Base-by-base conservation (phyloP, 2,888 invertebrate genomes). In the Diarsia brunnea region DNA sequence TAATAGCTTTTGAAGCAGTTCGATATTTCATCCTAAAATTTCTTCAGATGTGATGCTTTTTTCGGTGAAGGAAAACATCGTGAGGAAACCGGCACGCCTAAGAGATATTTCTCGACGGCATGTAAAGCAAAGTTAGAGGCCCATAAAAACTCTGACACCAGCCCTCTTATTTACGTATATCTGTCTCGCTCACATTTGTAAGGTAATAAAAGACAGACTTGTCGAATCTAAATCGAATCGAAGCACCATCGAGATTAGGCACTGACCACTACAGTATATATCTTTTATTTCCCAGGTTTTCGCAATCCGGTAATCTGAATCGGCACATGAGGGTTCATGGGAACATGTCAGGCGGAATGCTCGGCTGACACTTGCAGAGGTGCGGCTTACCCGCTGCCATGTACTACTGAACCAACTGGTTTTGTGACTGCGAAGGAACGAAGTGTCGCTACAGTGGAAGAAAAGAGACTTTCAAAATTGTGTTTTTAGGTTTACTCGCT, bases 281-380 rank as follows among this genome's bases (percentile, higher is more conserved):
- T 63, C 14, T 63, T 63, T 43, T n/a, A 21, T 81, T 72, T 76
- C 55, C 1, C 93, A 97, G 97, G 92, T 99, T 99, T 95, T 99
- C 99, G 11, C 99, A 99, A 93, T 99, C 99, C 61, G 99, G 99
- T 77, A 99, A 99, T 95, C 97, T 99, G 81, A 99, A 99, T 96
- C 97, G 99, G 90, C 99, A 99, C 95, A 99, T 99, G 99, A 97
- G 99, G 88, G 99, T 99, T 7, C 99, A 99, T 92, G 98, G 98
- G 53, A 97, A 97, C 88, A 97, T 97, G 92, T 95, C 96, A 7
- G 93, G 94, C 72, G 96, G 96, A 61, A 94, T 97, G 91, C 95
- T 97, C 88, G 97, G 97, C 96, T 97, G 97, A 97, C 97, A 97
- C 84, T 91, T 94, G 90, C 93, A 90, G 86, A 90, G 89, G 63